phyloP scores from a whole-genome alignment of 2,797 vertebrate species.

The Buceros bicornis region DNA sequence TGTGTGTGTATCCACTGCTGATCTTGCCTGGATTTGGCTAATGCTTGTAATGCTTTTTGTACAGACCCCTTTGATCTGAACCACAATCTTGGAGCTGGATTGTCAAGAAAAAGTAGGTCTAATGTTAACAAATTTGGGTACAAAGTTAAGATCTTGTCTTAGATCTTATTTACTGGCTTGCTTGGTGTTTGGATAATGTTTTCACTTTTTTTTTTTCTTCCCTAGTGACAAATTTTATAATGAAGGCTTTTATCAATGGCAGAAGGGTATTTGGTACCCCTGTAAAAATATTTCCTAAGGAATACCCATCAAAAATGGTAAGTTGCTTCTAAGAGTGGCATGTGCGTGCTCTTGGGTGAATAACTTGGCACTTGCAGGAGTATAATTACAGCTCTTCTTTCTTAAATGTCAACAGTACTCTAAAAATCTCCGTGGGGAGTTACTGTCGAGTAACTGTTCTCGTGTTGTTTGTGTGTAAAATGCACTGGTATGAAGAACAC shows the following conservation, averaged over 20 bases:
- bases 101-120: constrained; percentile 93
- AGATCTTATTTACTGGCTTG: background rate
- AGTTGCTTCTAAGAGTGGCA: constrained; percentile 32
- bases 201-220: background rate
- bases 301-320: constrained; percentile 90
- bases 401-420: background rate
- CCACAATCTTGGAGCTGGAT: constrained; percentile 95
- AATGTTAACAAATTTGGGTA: background rate
- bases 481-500: background rate
- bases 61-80: constrained; percentile 96
- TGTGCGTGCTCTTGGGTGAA: accelerated
- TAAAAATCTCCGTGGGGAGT: background rate
- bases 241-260: constrained; percentile 97
- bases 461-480: background rate
- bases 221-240: constrained; percentile 98
- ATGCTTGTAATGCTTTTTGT: background rate
- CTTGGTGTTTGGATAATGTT: background rate
- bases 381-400: background rate
- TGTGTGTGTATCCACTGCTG: background rate
- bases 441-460: background rate
- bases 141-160: background rate
- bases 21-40: background rate
- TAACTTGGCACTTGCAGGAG: background rate
- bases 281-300: constrained; percentile 85
- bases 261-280: constrained; percentile 92